A percentile compares a stretch with the other conserved stretches of the same genome.
Conservation (phyloP, 2,888 invertebrate genomes). For the Morinoia aosen region DNA sequence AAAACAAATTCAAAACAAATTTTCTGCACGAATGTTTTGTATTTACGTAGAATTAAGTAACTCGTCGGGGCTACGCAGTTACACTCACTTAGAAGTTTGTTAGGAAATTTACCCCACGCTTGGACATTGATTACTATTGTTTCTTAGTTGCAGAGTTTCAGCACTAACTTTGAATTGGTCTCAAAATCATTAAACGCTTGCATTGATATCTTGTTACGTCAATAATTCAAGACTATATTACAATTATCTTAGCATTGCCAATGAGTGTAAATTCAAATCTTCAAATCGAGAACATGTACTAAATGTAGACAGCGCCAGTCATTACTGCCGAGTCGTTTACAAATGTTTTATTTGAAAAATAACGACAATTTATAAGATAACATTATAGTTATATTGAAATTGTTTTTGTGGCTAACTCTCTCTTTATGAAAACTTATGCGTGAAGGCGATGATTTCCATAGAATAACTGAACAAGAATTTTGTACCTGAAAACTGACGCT, state of each 20-base stretch:
- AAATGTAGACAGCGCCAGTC: not conserved
- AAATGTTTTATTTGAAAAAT: not conserved
- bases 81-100: not conserved
- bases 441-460: not conserved
- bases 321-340: not conserved
- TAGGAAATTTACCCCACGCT: no score
- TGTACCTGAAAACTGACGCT: no score
- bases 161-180: not conserved
- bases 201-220: not conserved
- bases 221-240: not conserved
- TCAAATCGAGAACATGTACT: not conserved
- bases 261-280: not conserved
- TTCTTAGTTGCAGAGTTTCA: not conserved
- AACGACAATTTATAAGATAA: not conserved
- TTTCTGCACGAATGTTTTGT: not conserved
- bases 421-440: not conserved
- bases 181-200: not conserved
- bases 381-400: not conserved
- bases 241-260: not conserved
- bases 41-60: not conserved
- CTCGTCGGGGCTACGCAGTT: not conserved
- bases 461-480: not conserved
- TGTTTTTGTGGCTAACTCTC: not conserved
- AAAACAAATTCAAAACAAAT: not conserved
- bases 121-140: no score